Conservation (phyloP, 2,797 vertebrate species). For the Dallia pectoralis region DNA sequence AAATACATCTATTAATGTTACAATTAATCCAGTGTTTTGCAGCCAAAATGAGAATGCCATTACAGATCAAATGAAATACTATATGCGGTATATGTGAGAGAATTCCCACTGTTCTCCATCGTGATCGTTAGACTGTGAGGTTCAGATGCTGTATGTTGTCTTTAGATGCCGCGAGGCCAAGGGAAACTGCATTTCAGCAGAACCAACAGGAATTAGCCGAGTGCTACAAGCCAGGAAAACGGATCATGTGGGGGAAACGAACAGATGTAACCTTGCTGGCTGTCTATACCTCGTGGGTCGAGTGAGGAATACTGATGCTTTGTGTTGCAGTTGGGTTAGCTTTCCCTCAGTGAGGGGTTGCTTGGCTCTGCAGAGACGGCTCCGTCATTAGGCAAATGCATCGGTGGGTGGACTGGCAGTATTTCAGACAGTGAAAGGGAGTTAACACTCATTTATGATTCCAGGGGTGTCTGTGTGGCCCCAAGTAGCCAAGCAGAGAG, state of each 20-base stretch:
- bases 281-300: slow-evolving; percentile 29
- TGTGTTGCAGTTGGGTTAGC: slow-evolving; percentile 28
- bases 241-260: slow-evolving; percentile 24
- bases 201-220: slow-evolving; percentile 36
- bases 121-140: background rate
- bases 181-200: slow-evolving; percentile 34
- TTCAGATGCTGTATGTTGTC: slow-evolving; percentile 12
- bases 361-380: slow-evolving; percentile 37
- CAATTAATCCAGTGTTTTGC: too few relatives aligned
- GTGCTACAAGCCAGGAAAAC: background rate
- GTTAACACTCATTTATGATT: slow-evolving; percentile 53
- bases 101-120: slow-evolving; percentile 7
- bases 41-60: too few relatives aligned
- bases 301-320: slow-evolving; percentile 51
- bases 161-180: slow-evolving; percentile 13
- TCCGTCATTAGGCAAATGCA: slow-evolving; percentile 51
- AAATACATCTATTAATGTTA: too few relatives aligned
- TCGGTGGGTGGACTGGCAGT: slow-evolving; percentile 47
- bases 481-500: slow-evolving; percentile 48
- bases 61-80: background rate
- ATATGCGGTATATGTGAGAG: background rate
- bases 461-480: slow-evolving; percentile 47
- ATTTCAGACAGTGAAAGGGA: slow-evolving; percentile 42
- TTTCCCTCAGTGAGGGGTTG: slow-evolving; percentile 23
- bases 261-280: slow-evolving; percentile 20